Evolutionary conservation across 2,888 invertebrate genomes (phyloP).

Genomic region (Chalcis sispes): DNA sequence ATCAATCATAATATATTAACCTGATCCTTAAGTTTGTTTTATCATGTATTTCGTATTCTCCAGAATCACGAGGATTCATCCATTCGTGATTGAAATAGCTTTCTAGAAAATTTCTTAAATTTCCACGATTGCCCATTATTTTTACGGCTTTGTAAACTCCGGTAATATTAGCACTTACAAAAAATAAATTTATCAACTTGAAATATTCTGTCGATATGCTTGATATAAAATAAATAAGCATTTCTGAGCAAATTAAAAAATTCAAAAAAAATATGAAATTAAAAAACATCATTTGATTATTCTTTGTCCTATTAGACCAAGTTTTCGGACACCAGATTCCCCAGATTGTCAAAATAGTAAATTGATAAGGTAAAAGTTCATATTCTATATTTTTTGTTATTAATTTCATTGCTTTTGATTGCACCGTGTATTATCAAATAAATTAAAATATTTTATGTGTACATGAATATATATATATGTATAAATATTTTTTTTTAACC

Average conservation of each 20-base stretch:
- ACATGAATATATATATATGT: too few species aligned
- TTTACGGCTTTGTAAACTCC: constrained; percentile 39
- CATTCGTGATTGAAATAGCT: constrained; percentile 29
- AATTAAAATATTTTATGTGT: too few species aligned
- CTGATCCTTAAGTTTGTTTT: constrained; percentile 30
- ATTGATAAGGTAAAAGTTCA: constrained; percentile 30
- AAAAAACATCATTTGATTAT: constrained; percentile 12
- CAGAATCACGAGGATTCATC: background rate
- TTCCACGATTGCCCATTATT: constrained; percentile 22
- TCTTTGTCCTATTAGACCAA: constrained; percentile 1
- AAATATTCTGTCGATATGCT: constrained; percentile 26
- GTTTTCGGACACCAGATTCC: constrained; percentile 40
- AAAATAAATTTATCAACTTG: constrained; percentile 41
- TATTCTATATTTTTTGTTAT: constrained; percentile 18
- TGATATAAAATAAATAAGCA: constrained; percentile 31
- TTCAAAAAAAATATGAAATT: constrained; percentile 7
- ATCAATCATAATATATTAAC: background rate
- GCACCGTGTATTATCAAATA: too few species aligned
- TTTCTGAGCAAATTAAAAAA: constrained; percentile 26
- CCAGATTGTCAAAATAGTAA: constrained; percentile 28
- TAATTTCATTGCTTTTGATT: background rate
- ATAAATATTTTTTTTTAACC: too few species aligned
- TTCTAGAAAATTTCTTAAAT: constrained; percentile 3
- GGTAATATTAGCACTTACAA: constrained; percentile 28
- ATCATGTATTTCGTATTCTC: constrained; percentile 28